Evolutionary conservation across 2,797 vertebrate species (phyloP).

Genomic region (Discoglossus pictus): DNA sequence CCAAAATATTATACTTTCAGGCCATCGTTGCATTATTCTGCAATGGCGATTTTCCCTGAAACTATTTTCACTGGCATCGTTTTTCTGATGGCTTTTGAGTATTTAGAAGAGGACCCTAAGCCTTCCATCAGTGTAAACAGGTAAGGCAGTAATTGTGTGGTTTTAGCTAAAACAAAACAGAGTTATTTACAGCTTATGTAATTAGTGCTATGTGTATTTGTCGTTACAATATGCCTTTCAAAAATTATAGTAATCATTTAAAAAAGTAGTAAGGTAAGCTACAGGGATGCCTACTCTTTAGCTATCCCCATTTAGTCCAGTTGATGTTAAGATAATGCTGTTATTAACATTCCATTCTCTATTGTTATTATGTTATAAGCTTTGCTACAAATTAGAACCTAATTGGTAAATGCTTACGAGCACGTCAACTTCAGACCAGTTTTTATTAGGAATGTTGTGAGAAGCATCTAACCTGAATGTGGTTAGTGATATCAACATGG

Average conservation of each 20-base stretch:
- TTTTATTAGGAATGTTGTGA: conserved; percentile 17
- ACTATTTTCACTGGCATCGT: no score
- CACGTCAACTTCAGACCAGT: no score
- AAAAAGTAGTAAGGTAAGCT: background rate
- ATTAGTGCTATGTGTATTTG: conserved; percentile 10
- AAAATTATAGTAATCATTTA: conserved; percentile 28
- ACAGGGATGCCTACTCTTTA: no score
- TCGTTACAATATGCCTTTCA: conserved; percentile 8
- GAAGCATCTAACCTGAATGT: conserved; percentile 21
- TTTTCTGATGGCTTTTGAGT: no score
- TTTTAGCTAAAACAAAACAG: background rate
- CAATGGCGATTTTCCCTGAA: no score
- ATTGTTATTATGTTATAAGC: conserved; percentile 11
- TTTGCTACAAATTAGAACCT: conserved; percentile 27
- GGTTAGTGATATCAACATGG: no score
- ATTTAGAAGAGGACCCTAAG: no score
- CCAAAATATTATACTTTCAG: no score
- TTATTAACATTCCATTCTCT: conserved; percentile 35
- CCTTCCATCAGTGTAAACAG: no score
- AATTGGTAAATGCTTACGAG: conserved; percentile 13
- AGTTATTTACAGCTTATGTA: conserved; percentile 15
- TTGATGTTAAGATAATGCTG: background rate
- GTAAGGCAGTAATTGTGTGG: no score
- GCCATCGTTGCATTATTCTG: no score
- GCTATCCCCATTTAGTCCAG: background rate